Conservation (phyloP, 1,140 invertebrate genomes). For the Ceratosolen solmsi region DNA sequence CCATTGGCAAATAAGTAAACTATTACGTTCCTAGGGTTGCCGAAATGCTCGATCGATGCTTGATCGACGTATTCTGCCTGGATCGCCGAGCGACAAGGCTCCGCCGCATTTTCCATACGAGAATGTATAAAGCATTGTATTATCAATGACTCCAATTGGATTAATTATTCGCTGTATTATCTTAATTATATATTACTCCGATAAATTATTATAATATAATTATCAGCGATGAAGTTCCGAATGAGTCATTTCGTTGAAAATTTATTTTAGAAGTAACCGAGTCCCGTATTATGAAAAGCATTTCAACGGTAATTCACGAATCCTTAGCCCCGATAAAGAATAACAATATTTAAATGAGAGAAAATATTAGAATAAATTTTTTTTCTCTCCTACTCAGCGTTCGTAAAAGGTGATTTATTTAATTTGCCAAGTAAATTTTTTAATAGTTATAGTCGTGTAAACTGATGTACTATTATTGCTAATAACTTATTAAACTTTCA, state of each 20-base stretch:
- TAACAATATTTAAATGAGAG: not conserved
- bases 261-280: not conserved
- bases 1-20: too few relatives aligned
- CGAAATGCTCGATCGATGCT: too few relatives aligned
- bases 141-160: not conserved
- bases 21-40: too few relatives aligned
- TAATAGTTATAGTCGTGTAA: too few relatives aligned
- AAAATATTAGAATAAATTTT: not conserved
- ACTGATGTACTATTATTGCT: too few relatives aligned
- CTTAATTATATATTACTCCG: not conserved
- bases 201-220: constrained; percentile 14
- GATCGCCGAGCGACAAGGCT: too few relatives aligned
- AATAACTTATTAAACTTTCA: too few relatives aligned
- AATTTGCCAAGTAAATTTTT: too few relatives aligned
- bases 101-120: too few relatives aligned
- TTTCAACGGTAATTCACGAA: not conserved
- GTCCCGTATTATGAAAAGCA: constrained; percentile 10
- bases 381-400: not conserved
- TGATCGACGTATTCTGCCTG: too few relatives aligned
- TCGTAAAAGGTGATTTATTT: too few relatives aligned
- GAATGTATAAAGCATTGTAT: not conserved
- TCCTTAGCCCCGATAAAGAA: not conserved
- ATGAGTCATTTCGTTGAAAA: not conserved
- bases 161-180: not conserved
- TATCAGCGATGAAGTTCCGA: not conserved